These are phyloP conservation scores for Sinocyclocheilus anshuiensis DNA, from an alignment of 2,113 vertebrate genomes.

Conservation along the genomic window DNA sequence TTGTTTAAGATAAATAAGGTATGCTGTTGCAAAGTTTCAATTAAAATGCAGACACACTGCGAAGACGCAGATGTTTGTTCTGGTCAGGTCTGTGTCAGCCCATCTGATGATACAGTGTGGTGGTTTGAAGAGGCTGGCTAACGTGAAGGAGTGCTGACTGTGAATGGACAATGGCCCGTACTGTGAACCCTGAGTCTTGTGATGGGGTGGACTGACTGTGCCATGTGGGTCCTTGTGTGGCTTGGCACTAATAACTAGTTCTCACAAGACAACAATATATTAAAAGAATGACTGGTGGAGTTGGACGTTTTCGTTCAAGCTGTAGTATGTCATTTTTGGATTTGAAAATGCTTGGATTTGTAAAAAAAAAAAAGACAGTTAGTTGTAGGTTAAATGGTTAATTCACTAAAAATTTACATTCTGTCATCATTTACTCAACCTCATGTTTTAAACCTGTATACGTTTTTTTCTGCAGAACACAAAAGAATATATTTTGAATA, in stretches of 20 bases:
- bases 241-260: constrained; percentile 35
- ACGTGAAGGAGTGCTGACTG: constrained; percentile 31
- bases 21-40: no score
- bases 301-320: background rate
- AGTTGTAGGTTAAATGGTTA: background rate
- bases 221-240: constrained; percentile 45
- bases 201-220: constrained; percentile 45
- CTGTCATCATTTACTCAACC: background rate
- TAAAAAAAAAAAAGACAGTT: background rate
- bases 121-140: constrained; percentile 23
- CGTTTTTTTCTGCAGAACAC: background rate
- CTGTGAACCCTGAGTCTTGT: constrained; percentile 53
- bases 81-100: constrained; percentile 18
- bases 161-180: constrained; percentile 49
- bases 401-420: background rate
- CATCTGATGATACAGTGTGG: constrained; percentile 17
- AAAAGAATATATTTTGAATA: background rate
- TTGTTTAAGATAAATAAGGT: no score
- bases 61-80: background rate
- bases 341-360: background rate
- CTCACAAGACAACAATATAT: constrained; percentile 44
- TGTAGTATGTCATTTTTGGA: background rate
- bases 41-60: background rate
- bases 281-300: background rate
- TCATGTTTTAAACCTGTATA: background rate